Base-by-base conservation (phyloP, 1,140 invertebrate genomes). In the Rhopalosiphum padi region DNA sequence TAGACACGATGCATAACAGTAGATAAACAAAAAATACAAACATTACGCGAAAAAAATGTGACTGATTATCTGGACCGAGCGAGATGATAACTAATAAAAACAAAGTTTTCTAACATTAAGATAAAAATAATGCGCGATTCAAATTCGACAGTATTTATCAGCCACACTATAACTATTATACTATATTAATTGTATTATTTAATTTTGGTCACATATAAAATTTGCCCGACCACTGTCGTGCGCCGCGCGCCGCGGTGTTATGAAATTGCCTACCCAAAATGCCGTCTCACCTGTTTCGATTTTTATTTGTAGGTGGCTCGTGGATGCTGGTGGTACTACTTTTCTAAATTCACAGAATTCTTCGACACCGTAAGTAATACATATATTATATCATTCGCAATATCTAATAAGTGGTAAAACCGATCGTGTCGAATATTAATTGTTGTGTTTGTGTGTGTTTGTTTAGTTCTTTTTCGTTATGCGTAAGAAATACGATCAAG, bases 321-420 rank as follows among this genome's bases (percentile, higher is more conserved):
- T 94, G 98, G 97, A 55, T 97, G 98, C 95, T 99, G 98, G 98
- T 99, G 98, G 98, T 99, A 99, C 95, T 99, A 98, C 95, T 97
- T 99, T 94, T 99, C 98, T 1, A 99, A 99, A 96, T 98, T 97
- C 95, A 97, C 98, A 93, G 99, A 99, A 95, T 99, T 99, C 96
- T 97, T 99, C 95, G 99, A 99, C 95, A 99, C 99, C 95, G 98
- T 99, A 96, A 97, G 97, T 41, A 41, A 41, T 41, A 41, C 41
- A 41, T 41, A 41, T 41, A 37, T 37, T 53, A 93, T 18, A 46
- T 7, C 41, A 22, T 11, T 6, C 8, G 1, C 6, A 8, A 93
- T 21, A 55, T 94, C 46, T 25, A n/a, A 46, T 25, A n/a, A 46
- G 15, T 6, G 15, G 1, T 41, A 3, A 43, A 85, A 23, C 30